A percentile compares a stretch with the other conserved stretches of the same genome.
Conservation (phyloP, 2,888 invertebrate species). For the Rambutsinella grinnellia region DNA sequence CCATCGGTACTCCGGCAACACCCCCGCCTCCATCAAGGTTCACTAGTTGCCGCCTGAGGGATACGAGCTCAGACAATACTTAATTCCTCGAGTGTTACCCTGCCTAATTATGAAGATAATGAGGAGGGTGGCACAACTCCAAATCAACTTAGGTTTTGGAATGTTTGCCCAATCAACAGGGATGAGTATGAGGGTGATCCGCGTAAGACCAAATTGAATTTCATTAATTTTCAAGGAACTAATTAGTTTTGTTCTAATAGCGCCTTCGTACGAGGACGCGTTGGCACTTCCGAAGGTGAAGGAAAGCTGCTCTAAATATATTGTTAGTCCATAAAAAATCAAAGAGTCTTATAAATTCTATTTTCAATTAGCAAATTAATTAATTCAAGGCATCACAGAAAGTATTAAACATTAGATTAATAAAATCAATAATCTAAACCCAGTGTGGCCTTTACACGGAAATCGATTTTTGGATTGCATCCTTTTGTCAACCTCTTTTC, state of each 20-base stretch:
- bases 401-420: too few species aligned
- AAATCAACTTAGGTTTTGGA: constrained; percentile 21
- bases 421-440: too few species aligned
- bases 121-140: not conserved
- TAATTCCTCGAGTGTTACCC: constrained; percentile 13
- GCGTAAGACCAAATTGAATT: constrained; percentile 3
- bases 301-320: constrained; percentile 18
- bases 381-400: too few species aligned
- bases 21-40: not conserved
- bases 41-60: constrained; percentile 11
- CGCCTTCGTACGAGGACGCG: constrained; percentile 40
- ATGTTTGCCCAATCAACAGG: constrained; percentile 25
- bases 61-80: not conserved
- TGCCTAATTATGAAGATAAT: constrained; percentile 6
- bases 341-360: too few species aligned
- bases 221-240: not conserved
- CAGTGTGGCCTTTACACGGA: too few species aligned
- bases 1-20: constrained; percentile 39
- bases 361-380: too few species aligned
- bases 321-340: too few species aligned
- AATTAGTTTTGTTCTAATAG: constrained; percentile 1
- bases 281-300: not conserved
- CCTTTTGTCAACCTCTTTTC: too few species aligned
- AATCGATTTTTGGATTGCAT: too few species aligned
- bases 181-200: constrained; percentile 32